These are phyloP conservation scores for Spermophilus dauricus DNA, from an alignment of 2,113 vertebrate species.

Conservation along the genomic window DNA sequence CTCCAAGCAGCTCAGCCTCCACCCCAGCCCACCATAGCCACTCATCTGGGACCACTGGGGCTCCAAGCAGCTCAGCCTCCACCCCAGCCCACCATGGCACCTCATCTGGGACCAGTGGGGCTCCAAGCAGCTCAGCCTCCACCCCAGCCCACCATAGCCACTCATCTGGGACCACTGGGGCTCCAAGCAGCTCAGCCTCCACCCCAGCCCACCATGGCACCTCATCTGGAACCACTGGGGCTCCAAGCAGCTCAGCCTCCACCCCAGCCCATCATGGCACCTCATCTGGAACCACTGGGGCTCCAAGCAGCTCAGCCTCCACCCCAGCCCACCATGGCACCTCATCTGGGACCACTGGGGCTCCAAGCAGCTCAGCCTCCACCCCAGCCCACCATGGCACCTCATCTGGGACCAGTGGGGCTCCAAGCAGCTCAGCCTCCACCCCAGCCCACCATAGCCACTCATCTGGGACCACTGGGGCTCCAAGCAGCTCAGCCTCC, in stretches of 20 bases:
- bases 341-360: fast-evolving
- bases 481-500: fast-evolving
- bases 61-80: fast-evolving
- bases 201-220: fast-evolving
- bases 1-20: fast-evolving
- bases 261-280: fast-evolving
- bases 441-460: fast-evolving
- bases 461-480: fast-evolving
- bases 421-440: fast-evolving
- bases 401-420: fast-evolving
- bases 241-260: fast-evolving
- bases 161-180: fast-evolving
- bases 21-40: fast-evolving
- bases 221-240: fast-evolving
- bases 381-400: fast-evolving
- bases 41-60: fast-evolving
- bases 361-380: fast-evolving
- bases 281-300: fast-evolving
- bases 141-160: fast-evolving
- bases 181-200: fast-evolving
- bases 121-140: fast-evolving
- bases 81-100: fast-evolving
- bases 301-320: fast-evolving
- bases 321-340: fast-evolving
- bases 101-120: fast-evolving